Conservation (phyloP, 2,113 vertebrate species). For the Vidua chalybeata region DNA sequence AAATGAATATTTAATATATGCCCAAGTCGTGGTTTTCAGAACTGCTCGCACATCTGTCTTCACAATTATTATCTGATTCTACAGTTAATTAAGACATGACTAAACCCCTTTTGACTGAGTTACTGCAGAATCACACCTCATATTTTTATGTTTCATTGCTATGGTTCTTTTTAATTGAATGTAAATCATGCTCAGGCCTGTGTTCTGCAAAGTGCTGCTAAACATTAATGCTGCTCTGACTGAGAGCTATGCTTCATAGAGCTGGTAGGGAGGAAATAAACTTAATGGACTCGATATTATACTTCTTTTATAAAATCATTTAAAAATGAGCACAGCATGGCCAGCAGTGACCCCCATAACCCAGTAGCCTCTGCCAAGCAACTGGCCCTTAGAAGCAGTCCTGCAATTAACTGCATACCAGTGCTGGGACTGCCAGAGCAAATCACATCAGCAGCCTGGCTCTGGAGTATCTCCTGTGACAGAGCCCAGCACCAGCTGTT, state of each 20-base stretch:
- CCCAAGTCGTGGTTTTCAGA: background rate
- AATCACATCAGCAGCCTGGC: background rate
- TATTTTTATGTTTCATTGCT: background rate
- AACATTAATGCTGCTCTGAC: background rate
- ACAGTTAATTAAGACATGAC: constrained; percentile 18
- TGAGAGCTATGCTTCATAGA: background rate
- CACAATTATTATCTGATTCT: constrained; percentile 3
- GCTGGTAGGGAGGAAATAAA: background rate
- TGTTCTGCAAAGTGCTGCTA: background rate
- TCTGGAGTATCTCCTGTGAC: background rate
- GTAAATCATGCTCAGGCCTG: background rate
- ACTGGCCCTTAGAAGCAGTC: background rate
- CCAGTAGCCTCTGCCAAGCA: background rate
- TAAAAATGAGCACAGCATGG: background rate
- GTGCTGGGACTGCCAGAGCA: constrained; percentile 1
- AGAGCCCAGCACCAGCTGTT: constrained; percentile 24
- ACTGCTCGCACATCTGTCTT: background rate
- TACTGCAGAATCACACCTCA: background rate
- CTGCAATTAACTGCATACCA: background rate
- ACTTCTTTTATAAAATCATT: background rate
- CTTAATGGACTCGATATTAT: background rate
- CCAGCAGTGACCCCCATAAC: background rate
- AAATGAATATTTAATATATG: background rate
- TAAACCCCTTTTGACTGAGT: constrained; percentile 1
- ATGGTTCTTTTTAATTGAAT: constrained; percentile 17